Evolutionary conservation across 1,140 invertebrate genomes (phyloP), one percentile per base, ranked within the genome.

Genomic region (Spodoptera litura): DNA sequence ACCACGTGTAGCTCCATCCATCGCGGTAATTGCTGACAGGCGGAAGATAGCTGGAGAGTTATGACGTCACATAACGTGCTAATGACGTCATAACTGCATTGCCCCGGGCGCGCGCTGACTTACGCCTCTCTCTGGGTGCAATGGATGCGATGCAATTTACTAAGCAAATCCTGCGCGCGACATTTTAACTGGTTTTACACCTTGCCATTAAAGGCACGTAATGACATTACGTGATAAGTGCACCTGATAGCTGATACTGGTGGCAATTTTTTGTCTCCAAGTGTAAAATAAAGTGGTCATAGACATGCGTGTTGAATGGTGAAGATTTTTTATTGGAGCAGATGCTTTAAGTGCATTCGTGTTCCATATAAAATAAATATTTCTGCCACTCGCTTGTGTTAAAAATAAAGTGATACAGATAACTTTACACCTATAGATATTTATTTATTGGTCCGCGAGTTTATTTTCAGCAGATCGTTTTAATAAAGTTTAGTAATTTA

Each of bases 81-180:
- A 91, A 91, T 92, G 89, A 90, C 86, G 89, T 90, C 91, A 88
- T 92, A 92, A 92, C 88, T 92, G 90, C 90, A 91, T 90, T 77
- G 74, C 79, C 74, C 66, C 66, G 58, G 68, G 79, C 75, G 56
- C 78, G 12, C 86, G 87, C 85, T 90, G 90, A 89, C 89, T 91
- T 88, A 86, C 87, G 83, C 82, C 87, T 89, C 86, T 91, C 86
- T 86, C 84, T 87, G 84, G 86, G 87, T 89, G 86, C 88, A 87
- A 89, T 89, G 81, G 85, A 90, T 89, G 83, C 84, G 80, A 86
- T 85, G 84, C 83, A 87, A 88, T 88, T 88, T 88, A 86, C 86
- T 85, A 85, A 84, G 84, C 83, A 83, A 79, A 86, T 82, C 68
- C 79, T 76, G 80, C 81, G 83, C 82, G 80, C 66, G 84, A 83